These are phyloP conservation scores for Saccostrea echinata DNA, from an alignment of 1,140 invertebrate species.

Conservation along the genomic window DNA sequence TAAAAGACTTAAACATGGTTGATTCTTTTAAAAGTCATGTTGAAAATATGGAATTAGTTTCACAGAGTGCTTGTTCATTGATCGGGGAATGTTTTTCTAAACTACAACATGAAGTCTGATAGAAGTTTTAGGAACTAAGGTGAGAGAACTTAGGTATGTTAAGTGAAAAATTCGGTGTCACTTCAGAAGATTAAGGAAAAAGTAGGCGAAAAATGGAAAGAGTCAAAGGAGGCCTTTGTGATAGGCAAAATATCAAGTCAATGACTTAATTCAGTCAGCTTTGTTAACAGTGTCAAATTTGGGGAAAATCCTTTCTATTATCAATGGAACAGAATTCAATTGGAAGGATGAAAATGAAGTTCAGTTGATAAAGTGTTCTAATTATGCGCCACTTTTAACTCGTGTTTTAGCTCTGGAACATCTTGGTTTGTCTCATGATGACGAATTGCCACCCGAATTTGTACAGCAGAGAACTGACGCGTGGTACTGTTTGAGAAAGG, in stretches of 20 bases:
- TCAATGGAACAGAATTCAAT: background rate
- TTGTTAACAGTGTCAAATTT: background rate
- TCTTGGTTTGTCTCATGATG: background rate
- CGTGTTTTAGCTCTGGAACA: background rate
- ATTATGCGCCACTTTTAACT: background rate
- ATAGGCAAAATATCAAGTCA: background rate
- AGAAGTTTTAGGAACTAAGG: background rate
- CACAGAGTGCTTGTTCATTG: background rate
- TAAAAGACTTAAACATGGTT: background rate
- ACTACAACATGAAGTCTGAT: background rate
- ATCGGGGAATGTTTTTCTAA: background rate
- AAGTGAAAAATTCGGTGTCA: background rate
- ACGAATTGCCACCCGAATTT: background rate
- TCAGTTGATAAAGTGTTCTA: background rate
- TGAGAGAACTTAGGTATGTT: background rate
- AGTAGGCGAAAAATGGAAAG: background rate
- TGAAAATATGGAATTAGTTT: background rate
- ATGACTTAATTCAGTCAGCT: background rate
- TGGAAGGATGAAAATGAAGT: background rate
- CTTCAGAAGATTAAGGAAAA: too few species aligned
- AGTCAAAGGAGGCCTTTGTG: background rate
- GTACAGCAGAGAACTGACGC: background rate
- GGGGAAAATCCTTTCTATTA: background rate
- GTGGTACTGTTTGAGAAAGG: background rate
- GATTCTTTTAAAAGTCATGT: background rate